Conservation (phyloP, 1,140 invertebrate genomes). For the Aradophagus sp. region DNA sequence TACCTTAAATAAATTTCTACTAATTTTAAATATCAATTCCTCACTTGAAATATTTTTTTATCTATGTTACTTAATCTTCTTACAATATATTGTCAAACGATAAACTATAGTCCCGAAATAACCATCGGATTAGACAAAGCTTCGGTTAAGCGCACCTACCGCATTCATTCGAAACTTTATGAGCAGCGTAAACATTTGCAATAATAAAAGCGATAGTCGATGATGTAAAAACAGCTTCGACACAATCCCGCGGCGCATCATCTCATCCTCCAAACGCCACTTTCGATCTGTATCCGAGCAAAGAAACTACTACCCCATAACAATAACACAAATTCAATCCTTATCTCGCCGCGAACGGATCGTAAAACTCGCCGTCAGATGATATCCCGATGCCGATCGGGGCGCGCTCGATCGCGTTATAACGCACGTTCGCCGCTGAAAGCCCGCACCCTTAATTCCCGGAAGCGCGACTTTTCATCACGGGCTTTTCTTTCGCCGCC, state of each 20-base stretch:
- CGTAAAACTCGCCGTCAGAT: conserved; percentile 44
- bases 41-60: no score
- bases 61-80: background rate
- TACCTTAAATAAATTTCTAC: no score
- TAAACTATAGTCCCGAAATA: no score
- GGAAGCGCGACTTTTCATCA: conserved; percentile 43
- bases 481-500: conserved; percentile 19
- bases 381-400: conserved; percentile 39
- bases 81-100: no score
- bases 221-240: no score
- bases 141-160: no score
- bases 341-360: conserved; percentile 23
- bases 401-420: conserved; percentile 38
- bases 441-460: conserved; percentile 32
- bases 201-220: no score
- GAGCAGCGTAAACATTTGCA: no score
- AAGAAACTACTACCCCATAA: conserved; percentile 37
- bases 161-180: no score
- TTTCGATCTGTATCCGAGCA: conserved; percentile 13
- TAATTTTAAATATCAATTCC: no score
- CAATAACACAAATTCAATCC: conserved; percentile 50
- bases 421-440: conserved; percentile 24
- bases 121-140: no score
- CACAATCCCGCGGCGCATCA: no score
- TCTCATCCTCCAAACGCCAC: conserved; percentile 18